These are phyloP conservation scores for Drosophila erecta DNA, from an alignment of 1,140 invertebrate genomes.

Conservation along the genomic window DNA sequence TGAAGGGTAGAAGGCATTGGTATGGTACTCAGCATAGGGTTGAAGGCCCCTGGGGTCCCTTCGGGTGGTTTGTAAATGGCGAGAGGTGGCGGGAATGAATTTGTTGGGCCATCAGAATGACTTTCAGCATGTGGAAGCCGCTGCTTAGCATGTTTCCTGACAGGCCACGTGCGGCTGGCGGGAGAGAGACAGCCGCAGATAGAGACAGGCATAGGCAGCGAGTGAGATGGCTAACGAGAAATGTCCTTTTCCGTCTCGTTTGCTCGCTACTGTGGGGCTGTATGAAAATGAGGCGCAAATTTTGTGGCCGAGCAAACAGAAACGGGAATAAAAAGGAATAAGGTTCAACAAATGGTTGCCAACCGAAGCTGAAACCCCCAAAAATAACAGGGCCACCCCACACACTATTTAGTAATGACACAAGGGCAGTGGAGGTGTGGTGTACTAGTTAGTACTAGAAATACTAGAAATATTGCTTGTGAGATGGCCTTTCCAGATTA, in stretches of 20 bases:
- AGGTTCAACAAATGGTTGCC: constrained; percentile 81
- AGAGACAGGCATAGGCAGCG: constrained; percentile 4
- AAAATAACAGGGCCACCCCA: constrained; percentile 32
- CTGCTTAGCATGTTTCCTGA: constrained; percentile 80
- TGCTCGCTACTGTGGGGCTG: constrained; percentile 11
- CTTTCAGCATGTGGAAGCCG: constrained; percentile 80
- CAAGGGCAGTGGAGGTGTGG: constrained; percentile 34
- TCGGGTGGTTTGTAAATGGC: constrained; percentile 53
- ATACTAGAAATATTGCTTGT: background rate
- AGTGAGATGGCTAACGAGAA: constrained; percentile 8
- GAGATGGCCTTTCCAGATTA: background rate
- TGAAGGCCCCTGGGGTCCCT: constrained; percentile 59
- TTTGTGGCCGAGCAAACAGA: constrained; percentile 66
- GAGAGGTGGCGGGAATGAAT: constrained; percentile 50
- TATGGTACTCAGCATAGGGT: constrained; percentile 46
- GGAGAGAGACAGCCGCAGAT: constrained; percentile 30
- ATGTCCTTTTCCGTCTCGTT: constrained; percentile 27
- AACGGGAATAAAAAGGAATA: constrained; percentile 54
- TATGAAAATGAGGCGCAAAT: constrained; percentile 78
- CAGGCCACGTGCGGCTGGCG: constrained; percentile 70
- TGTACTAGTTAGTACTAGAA: constrained; percentile 4
- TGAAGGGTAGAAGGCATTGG: constrained; percentile 42
- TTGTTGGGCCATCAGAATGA: constrained; percentile 62
- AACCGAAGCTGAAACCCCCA: constrained; percentile 59
- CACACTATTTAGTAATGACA: constrained; percentile 76